A percentile compares a stretch with the other conserved stretches of the same genome.
phyloP scores from a whole-genome alignment of 1,140 invertebrate species.

The Cydia splendana region DNA sequence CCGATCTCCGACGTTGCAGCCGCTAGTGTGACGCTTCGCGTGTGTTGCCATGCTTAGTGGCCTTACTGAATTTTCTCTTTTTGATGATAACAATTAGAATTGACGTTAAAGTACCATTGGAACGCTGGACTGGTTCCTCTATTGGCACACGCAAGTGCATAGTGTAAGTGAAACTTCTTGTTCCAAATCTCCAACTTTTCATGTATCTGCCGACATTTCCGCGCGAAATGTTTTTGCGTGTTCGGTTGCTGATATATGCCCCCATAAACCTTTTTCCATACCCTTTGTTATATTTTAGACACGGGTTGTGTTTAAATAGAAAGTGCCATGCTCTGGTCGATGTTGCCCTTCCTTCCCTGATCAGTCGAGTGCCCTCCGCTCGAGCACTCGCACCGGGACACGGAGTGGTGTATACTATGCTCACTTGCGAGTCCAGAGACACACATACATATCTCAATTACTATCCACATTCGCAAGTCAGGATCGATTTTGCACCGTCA shows the following conservation, averaged over 20 bases:
- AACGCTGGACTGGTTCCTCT: constrained; percentile 72
- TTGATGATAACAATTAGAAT: constrained; percentile 60
- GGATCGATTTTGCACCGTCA: constrained; percentile 81
- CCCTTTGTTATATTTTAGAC: constrained; percentile 59
- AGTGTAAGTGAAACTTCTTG: constrained; percentile 78
- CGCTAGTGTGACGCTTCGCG: constrained; percentile 73
- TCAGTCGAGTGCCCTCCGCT: constrained; percentile 46
- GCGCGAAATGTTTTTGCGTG: constrained; percentile 75
- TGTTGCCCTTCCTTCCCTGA: constrained; percentile 62
- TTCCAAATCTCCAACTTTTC: constrained; percentile 79
- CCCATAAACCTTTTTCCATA: constrained; percentile 64
- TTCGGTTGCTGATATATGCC: constrained; percentile 69
- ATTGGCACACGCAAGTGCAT: constrained; percentile 78
- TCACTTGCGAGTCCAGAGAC: constrained; percentile 62
- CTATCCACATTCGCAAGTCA: constrained; percentile 58
- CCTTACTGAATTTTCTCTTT: constrained; percentile 77
- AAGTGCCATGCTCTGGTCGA: constrained; percentile 78
- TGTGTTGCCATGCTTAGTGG: constrained; percentile 73
- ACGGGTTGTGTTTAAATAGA: constrained; percentile 63
- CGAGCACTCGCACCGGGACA: constrained; percentile 49
- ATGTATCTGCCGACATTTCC: constrained; percentile 70
- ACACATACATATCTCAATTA: constrained; percentile 49
- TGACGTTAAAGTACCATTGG: constrained; percentile 63
- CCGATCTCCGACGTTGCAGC: constrained; percentile 65
- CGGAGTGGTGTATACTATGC: constrained; percentile 55